Evolutionary conservation across 37 sponge, comb jelly and placozoan genomes (phyloP), one percentile per base, ranked within the genome.

Genomic region (Bolinopsis microptera): DNA sequence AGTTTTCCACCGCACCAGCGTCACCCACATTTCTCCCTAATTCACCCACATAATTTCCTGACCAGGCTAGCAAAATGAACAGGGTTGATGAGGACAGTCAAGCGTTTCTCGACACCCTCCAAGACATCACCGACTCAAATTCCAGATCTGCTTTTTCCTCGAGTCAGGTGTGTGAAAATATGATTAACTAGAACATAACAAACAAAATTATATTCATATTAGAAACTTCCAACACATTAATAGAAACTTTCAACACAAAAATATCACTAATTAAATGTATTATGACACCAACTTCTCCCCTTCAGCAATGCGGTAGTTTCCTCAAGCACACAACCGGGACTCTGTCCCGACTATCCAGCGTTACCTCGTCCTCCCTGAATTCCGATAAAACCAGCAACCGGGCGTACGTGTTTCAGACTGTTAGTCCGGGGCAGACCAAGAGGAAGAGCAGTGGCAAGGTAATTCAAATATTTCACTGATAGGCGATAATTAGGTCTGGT

Each of bases 81-180:
- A 48, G 33, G 39, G 90, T 86, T n/a, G 90, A 86, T 23, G 90
- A 86, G 41, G 90, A 86, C 36, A 86, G 90, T 23, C 90, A 86
- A 27, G 90, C 90, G 0, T 38, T 86, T 8, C 90, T 86, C 48
- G 90, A 86, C 39, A 39, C 90, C 26, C 48, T 86, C 0, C 61
- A 41, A 26, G 90, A 86, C 36, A 16, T 86, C 8, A 86, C 90
- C 13, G 90, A 86, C 1, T 30, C 22, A 32, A 86, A 39, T 48
- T 36, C 38, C 61, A 38, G 90, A 40, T 23, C 36, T 27, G 36
- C n/a, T 40, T 27, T 27, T 3, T 77, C 80, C 21, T 32, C 18
- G 28, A 77, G 80, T 77, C 80, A 77, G 80, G 61, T 48, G 61
- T 48, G 9, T 48, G n/a, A n/a, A n/a, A n/a, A n/a, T n/a, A n/a